phyloP scores from a whole-genome alignment of 2,888 invertebrate species.

The Coremacera marginata region DNA sequence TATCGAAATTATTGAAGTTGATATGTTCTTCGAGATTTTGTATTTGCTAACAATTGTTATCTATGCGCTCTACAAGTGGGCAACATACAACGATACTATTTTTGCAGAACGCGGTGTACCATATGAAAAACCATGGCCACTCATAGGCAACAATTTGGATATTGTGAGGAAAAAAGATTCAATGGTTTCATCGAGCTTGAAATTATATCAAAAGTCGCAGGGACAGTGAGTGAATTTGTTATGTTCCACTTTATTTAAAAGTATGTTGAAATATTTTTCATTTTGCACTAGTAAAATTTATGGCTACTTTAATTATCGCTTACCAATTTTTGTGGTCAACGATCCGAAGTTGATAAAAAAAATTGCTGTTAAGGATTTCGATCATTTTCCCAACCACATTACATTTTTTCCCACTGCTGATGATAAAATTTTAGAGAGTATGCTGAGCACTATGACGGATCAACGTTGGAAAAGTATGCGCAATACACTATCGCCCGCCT shows the following conservation, averaged over 20 bases:
- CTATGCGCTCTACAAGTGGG: slow-evolving; percentile 51
- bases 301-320: slow-evolving; percentile 28
- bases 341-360: slow-evolving; percentile 63
- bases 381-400: slow-evolving; percentile 70
- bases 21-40: slow-evolving; percentile 38
- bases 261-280: not conserved
- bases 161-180: slow-evolving; percentile 46
- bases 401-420: slow-evolving; percentile 59
- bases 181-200: slow-evolving; percentile 38
- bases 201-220: slow-evolving; percentile 40
- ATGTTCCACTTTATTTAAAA: not conserved
- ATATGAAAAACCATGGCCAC: slow-evolving; percentile 48
- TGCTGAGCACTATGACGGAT: slow-evolving; percentile 62
- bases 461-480: slow-evolving; percentile 64
- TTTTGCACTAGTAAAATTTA: slow-evolving; percentile 9
- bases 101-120: slow-evolving; percentile 50
- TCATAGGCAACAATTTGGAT: slow-evolving; percentile 48
- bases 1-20: too few relatives aligned
- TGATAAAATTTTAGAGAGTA: slow-evolving; percentile 61
- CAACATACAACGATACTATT: slow-evolving; percentile 46
- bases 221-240: slow-evolving; percentile 40
- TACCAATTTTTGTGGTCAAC: slow-evolving; percentile 15
- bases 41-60: slow-evolving; percentile 38
- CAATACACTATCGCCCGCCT: slow-evolving; percentile 64
- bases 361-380: slow-evolving; percentile 72